Conservation (phyloP, 1,140 invertebrate species). For the Psix sp. region DNA sequence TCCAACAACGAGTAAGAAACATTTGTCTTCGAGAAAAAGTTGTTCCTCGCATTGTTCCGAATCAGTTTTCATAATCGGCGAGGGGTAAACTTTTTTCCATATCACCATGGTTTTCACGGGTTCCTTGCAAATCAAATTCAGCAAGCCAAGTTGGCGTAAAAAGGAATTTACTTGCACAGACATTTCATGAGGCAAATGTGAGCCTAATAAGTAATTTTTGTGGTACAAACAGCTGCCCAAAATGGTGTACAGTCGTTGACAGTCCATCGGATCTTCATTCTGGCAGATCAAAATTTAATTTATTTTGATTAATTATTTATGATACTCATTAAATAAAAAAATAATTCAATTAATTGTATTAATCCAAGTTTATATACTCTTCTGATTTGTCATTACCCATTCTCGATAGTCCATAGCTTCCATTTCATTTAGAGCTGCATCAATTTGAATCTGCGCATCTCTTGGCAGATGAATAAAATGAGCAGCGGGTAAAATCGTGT, state of each 20-base stretch:
- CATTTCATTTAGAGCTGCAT: conserved; percentile 87
- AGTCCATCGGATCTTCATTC: conserved; percentile 87
- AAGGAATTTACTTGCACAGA: conserved; percentile 84
- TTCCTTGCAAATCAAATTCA: conserved; percentile 81
- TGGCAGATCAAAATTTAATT: conserved; percentile 61
- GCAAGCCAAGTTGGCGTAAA: conserved; percentile 82
- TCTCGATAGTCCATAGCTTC: conserved; percentile 89
- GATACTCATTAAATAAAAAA: no score
- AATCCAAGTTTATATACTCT: no score
- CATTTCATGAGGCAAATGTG: conserved; percentile 84
- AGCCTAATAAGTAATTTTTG: conserved; percentile 83
- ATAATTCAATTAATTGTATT: no score
- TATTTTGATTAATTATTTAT: no score
- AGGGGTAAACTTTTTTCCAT: conserved; percentile 85
- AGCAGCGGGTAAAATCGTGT: conserved; percentile 73
- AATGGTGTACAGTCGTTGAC: conserved; percentile 86
- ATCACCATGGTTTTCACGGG: conserved; percentile 84
- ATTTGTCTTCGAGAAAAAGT: conserved; percentile 76
- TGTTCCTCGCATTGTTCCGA: conserved; percentile 60
- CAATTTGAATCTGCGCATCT: conserved; percentile 86
- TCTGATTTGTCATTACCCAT: conserved; percentile 78
- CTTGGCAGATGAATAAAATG: conserved; percentile 82
- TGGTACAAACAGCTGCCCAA: conserved; percentile 86
- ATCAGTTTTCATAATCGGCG: conserved; percentile 69
- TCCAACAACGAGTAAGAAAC: conserved; percentile 86